These are phyloP conservation scores for Caenorhabditis sinica DNA, from an alignment of 2,888 invertebrate genomes.

Conservation along the genomic window DNA sequence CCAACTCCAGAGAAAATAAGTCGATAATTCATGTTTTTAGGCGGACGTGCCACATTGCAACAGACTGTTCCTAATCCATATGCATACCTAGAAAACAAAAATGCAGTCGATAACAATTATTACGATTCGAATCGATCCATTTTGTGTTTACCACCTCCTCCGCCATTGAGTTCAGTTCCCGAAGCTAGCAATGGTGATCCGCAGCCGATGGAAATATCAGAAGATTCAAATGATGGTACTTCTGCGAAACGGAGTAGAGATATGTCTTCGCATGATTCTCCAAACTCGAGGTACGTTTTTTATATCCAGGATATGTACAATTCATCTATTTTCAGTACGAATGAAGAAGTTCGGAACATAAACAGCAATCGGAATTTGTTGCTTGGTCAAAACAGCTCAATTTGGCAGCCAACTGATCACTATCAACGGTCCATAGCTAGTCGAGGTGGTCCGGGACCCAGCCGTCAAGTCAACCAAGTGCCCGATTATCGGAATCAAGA, in stretches of 20 bases:
- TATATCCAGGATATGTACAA: neutral
- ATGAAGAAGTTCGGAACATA: slow-evolving; percentile 69
- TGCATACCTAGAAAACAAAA: slow-evolving; percentile 31
- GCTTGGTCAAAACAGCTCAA: slow-evolving; percentile 31
- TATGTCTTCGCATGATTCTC: slow-evolving; percentile 75
- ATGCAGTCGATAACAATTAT: slow-evolving; percentile 48
- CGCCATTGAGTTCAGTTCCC: neutral
- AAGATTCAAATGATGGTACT: slow-evolving; percentile 74
- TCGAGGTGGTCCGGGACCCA: neutral
- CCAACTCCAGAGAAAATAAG: neutral
- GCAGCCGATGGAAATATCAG: slow-evolving; percentile 35
- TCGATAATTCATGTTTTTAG: neutral
- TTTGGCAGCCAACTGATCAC: slow-evolving; percentile 37
- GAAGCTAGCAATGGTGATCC: neutral
- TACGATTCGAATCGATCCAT: slow-evolving; percentile 27
- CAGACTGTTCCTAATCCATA: slow-evolving; percentile 19
- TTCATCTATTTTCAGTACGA: slow-evolving; percentile 52
- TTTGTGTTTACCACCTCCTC: slow-evolving; percentile 45
- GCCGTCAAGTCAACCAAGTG: neutral
- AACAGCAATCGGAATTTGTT: slow-evolving; percentile 17
- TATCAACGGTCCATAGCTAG: slow-evolving; percentile 1
- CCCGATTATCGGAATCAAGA: slow-evolving; percentile 29
- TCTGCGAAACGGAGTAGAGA: slow-evolving; percentile 78
- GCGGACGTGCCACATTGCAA: slow-evolving; percentile 33
- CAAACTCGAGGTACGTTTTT: slow-evolving; percentile 67